Evolutionary conservation across 2,888 invertebrate species (phyloP), one percentile per base, ranked within the genome.

Genomic region (Flexamia atlantica): DNA sequence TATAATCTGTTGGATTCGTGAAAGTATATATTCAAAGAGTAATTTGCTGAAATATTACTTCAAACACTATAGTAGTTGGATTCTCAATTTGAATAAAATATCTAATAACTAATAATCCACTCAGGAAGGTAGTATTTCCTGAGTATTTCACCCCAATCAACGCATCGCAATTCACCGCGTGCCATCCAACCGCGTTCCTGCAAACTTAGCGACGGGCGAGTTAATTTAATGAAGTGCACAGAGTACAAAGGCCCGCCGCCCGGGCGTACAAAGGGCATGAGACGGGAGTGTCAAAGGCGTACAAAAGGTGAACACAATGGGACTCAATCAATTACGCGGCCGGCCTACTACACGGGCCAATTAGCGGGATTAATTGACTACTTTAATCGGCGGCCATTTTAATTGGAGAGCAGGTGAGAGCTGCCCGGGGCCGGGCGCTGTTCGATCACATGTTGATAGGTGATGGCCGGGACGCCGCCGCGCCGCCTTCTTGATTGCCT

Each of bases 281-380:
- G 32, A 36, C 36, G 68, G 68, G 40, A 32, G 72, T 40, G 72
- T 23, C 50, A 76, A 76, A 79, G 79, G 79, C 79, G 57, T 79
- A 57, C 79, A 79, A 79, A 79, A 57, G 79, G 36, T 14, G 32
- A 46, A 23, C 50, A 79, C 79, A 79, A 79, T 79, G 57, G 79
- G 36, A 32, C 79, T n/a, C 79, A 79, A 79, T 79, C 79, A 79
- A 79, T 79, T 79, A 79, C 72, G 42, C 32, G 46, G 74, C 57
- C 57, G 50, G 74, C 57, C 57, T 76, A 42, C 46, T 46, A 46
- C 74, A 76, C 74, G 1, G 28, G 40, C 57, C 79, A 79, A 79
- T 79, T 79, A 79, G 79, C 57, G 20, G 53, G 79, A 79, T 79
- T 79, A 79, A 79, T 79, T 57, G 79, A 57, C 79, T 57, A 57